Conservation (phyloP, 2,113 vertebrate genomes). For the Corythornis cristatus region DNA sequence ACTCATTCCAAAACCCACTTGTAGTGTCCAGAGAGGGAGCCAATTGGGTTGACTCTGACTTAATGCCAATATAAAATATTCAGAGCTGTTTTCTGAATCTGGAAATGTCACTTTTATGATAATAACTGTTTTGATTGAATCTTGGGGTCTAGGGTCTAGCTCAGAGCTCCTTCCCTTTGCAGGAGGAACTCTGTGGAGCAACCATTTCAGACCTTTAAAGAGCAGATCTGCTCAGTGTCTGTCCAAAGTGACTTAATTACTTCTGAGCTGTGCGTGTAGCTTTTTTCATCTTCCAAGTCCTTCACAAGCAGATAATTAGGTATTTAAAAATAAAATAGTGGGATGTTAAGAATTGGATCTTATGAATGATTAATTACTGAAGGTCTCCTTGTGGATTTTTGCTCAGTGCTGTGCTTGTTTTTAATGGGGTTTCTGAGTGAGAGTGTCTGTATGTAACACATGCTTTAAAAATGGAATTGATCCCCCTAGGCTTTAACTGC, state of each 20-base stretch:
- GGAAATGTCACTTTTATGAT: not conserved
- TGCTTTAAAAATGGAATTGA: not conserved
- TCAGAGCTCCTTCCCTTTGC: not conserved
- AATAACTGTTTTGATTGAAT: not conserved
- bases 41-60: not conserved
- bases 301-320: not conserved
- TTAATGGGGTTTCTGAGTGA: not conserved
- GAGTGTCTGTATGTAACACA: not conserved
- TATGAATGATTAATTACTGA: not conserved
- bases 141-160: not conserved
- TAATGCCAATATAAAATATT: not conserved
- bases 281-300: not conserved
- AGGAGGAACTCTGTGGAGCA: not conserved
- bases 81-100: not conserved
- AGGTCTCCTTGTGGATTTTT: not conserved
- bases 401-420: not conserved
- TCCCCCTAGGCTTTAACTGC: not conserved
- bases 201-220: not conserved
- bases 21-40: not conserved
- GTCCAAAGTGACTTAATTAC: not conserved
- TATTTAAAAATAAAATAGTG: conserved; percentile 25
- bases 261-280: not conserved
- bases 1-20: not conserved
- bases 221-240: not conserved
- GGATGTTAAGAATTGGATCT: not conserved